Base-by-base conservation (phyloP, 2,888 invertebrate species). In the Scaptomyza polygonia region DNA sequence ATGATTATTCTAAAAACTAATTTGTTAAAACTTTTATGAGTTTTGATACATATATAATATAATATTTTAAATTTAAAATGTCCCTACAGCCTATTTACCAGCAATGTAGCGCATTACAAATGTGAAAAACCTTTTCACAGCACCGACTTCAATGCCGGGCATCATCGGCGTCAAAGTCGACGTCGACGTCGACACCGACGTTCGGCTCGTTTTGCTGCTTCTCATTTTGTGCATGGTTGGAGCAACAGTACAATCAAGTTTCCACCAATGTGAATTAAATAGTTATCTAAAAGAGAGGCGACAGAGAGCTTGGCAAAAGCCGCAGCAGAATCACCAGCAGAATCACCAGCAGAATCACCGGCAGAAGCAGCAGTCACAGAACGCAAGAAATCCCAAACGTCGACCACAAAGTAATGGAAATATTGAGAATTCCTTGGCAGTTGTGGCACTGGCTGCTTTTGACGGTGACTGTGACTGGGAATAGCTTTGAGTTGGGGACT, bases 201-300 rank as follows among this genome's bases (percentile, higher is more conserved):
- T 42, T 55, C 77, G 53, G 71, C 75, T 69, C 44, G 78, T 77
- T 75, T 78, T 64, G 77, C 75, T 68, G 75, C 72, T 75, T 79
- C 77, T 78, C 67, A 82, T 78, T 78, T 77, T 79, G 74, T 77
- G 80, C 72, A 52, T 72, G 69, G 76, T n/a, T 68, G 74, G 53
- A 72, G 74, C 69, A 72, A 76, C 80, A 78, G 82, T 82, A 86
- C 86, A 82, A 82, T 83, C 86, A 83, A 83, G 86, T 82, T 85
- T 82, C 83, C 86, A 82, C 81, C 83, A 85, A 81, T 81, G 81
- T 82, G 81, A 82, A 82, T 82, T 85, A 85, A 82, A 82, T 86
- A 82, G 86, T 79, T 82, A 76, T 67, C 80, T 79, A 67, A 79
- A 85, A 86, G 82, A 85, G 82, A 82, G 86, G 80, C 82, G 83